These are phyloP conservation scores for Liolophura sinensis DNA, from an alignment of 1,140 invertebrate genomes.

Conservation along the genomic window DNA sequence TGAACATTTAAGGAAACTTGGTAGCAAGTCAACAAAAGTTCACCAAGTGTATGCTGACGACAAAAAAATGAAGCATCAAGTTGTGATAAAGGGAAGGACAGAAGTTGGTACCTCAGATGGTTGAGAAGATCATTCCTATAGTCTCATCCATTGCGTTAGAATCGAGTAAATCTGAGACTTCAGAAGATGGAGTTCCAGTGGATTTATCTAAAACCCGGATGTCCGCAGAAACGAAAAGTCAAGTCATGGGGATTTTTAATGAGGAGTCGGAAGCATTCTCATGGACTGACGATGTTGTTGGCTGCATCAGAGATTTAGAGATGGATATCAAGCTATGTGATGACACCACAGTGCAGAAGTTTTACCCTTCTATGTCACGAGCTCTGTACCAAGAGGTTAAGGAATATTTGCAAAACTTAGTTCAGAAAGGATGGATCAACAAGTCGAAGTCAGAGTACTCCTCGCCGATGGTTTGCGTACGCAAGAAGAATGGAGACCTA, in stretches of 20 bases:
- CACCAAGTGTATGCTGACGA: too few species aligned
- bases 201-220: neutral
- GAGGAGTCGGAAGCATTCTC: constrained; percentile 16
- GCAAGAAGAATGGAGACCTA: constrained; percentile 17
- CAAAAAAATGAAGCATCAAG: too few species aligned
- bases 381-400: constrained; percentile 20
- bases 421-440: constrained; percentile 11
- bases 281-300: constrained; percentile 13
- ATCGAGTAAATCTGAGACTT: too few species aligned
- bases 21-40: too few species aligned
- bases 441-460: constrained; percentile 10
- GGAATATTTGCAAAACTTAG: constrained; percentile 15
- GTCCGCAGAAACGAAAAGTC: constrained; percentile 1
- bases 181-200: too few species aligned
- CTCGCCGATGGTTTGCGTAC: constrained; percentile 22
- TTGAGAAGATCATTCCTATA: too few species aligned
- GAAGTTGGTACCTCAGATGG: too few species aligned
- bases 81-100: too few species aligned
- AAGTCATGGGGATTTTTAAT: constrained; percentile 7
- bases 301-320: constrained; percentile 13
- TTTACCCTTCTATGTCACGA: constrained; percentile 12
- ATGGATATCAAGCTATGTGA: constrained; percentile 17
- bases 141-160: too few species aligned
- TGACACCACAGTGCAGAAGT: constrained; percentile 10
- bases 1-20: too few species aligned